A percentile compares a stretch with the other conserved stretches of the same genome.
These are phyloP conservation scores for Daphoenositta chrysoptera DNA, from an alignment of 2,113 vertebrate genomes.

Conservation along the genomic window DNA sequence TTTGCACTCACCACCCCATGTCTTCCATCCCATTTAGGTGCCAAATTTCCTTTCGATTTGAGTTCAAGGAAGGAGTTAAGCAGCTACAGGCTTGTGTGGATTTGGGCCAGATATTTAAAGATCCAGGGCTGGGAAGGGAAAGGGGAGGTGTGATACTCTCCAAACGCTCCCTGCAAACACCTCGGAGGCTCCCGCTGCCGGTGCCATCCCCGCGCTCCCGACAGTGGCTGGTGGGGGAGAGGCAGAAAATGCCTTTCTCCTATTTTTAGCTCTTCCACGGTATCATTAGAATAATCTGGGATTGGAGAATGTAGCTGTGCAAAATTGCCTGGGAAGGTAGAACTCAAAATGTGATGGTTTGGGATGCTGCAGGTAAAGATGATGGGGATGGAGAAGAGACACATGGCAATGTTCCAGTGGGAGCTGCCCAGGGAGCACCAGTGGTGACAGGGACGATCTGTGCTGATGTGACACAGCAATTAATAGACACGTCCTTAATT, in stretches of 20 bases:
- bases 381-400: neutral
- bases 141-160: conserved; percentile 49
- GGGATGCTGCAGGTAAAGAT: neutral
- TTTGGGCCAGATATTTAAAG: conserved; percentile 68
- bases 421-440: neutral
- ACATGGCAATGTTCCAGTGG: rapidly evolving
- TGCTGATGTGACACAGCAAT: neutral
- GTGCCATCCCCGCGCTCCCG: neutral
- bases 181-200: conserved; percentile 5
- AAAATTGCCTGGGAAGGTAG: neutral
- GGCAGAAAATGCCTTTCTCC: conserved; percentile 23
- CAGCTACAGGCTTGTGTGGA: neutral
- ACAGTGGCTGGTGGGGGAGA: neutral
- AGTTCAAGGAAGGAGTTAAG: conserved; percentile 33
- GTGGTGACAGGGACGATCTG: neutral
- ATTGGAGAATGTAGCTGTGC: neutral
- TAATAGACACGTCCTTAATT: neutral
- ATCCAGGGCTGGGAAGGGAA: neutral
- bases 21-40: neutral
- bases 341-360: neutral
- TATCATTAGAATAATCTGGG: conserved; percentile 25
- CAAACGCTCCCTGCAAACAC: conserved; percentile 15
- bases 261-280: neutral
- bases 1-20: rapidly evolving
- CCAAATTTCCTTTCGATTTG: neutral